Evolutionary conservation across 2,888 invertebrate genomes (phyloP).

Genomic region (Lomographa bimaculata): DNA sequence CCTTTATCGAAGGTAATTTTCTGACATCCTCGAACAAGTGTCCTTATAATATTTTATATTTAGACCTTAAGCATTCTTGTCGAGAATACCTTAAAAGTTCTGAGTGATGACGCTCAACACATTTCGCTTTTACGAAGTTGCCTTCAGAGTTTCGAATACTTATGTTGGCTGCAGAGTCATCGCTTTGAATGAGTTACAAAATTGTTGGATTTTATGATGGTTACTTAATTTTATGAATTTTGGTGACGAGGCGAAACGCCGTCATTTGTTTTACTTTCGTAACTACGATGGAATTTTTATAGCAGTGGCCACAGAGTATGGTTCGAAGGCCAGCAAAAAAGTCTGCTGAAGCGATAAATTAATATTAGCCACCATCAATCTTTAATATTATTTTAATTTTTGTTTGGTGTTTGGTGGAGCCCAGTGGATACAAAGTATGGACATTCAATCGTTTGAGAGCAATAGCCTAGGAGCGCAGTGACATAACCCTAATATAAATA

Average conservation of each 20-base stretch:
- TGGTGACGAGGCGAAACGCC: slow-evolving; percentile 3
- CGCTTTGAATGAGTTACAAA: slow-evolving; percentile 45
- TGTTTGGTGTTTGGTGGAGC: too few relatives aligned
- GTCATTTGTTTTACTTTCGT: slow-evolving; percentile 7
- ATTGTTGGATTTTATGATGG: slow-evolving; percentile 22
- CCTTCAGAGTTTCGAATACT: slow-evolving; percentile 41
- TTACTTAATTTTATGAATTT: slow-evolving; percentile 15
- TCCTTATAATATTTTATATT: slow-evolving; percentile 21
- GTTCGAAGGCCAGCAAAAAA: too few relatives aligned
- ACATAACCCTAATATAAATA: too few relatives aligned
- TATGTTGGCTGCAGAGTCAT: slow-evolving; percentile 40
- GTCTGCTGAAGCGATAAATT: too few relatives aligned
- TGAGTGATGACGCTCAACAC: slow-evolving; percentile 57
- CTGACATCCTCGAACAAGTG: slow-evolving; percentile 2
- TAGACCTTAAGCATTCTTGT: slow-evolving; percentile 33
- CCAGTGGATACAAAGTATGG: too few relatives aligned
- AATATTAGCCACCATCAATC: too few relatives aligned
- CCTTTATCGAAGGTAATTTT: slow-evolving; percentile 19
- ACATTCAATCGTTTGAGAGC: too few relatives aligned
- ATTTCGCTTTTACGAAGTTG: slow-evolving; percentile 56
- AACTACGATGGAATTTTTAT: too few relatives aligned
- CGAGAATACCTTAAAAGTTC: slow-evolving; percentile 50
- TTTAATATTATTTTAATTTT: too few relatives aligned
- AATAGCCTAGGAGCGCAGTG: too few relatives aligned
- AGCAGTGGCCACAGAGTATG: too few relatives aligned